Evolutionary conservation across 2,113 vertebrate species (phyloP), one percentile per base, ranked within the genome.

Genomic region (Tragulus kanchil): DNA sequence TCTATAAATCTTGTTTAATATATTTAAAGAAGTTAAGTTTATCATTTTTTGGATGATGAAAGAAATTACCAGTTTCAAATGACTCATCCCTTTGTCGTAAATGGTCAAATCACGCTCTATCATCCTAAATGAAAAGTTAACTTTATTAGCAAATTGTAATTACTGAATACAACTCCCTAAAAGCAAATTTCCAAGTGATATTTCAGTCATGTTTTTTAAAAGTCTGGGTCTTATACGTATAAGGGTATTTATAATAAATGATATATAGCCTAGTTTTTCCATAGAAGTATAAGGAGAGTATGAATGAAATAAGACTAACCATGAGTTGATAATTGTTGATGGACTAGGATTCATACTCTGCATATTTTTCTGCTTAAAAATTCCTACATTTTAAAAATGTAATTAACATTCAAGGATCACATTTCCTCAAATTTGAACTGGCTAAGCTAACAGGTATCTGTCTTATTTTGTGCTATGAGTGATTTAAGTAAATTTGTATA

Each of bases 71-170:
- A 87, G 50, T 90, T 90, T 97, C 28, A 90, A 78, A 65, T 56
- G 12, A 36, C 3, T 36, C 45, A 83, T 78, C 36, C 9, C 59
- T 86, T 89, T 50, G 67, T 59, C n/a, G 61, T 71, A 87, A 84
- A 16, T 69, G 19, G n/a, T 50, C 42, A 45, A 81, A 45, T 81
- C 75, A 71, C 5, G 71, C 75, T 42, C n/a, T 28, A 17, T 13
- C 31, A 61, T 36, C 85, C 52, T 78, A 95, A 93, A 56, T 75
- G 36, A 85, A 96, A 92, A 86, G 14, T 89, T 79, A 65, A 67
- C 5, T 86, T 82, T 5, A 3, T 25, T 84, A 93, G 23, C 31
- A 58, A 95, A 93, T 77, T 87, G 59, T 84, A 71, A 45, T 50
- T 89, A 58, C 61, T 92, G 12, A 94, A 86, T 67, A 77, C 36